Evolutionary conservation across 2,797 vertebrate species (phyloP), one percentile per base, ranked within the genome.

Genomic region (Amniataba percoides): DNA sequence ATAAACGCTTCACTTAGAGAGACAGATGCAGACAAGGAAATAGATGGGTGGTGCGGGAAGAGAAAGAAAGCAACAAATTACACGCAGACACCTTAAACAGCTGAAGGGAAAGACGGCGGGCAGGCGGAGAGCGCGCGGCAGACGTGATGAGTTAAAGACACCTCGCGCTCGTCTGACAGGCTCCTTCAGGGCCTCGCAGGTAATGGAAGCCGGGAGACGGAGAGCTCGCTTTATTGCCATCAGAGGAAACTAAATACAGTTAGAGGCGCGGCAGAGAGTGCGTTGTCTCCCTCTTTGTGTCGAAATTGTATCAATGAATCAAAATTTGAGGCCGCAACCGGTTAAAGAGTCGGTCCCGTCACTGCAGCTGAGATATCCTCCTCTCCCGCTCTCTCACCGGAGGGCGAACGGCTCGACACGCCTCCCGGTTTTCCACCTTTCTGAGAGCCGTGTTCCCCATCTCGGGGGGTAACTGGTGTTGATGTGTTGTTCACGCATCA

Each of bases 401-500:
- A 74, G 62, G 49, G 45, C 66, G 18, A 74, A 64, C 64, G 23
- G 11, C 74, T 61, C 19, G 63, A 82, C 67, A 76, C 10, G 11
- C 45, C 48, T 63, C 60, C 27, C 27, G 19, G 31, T 81, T 83
- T 69, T 60, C 63, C 70, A 67, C 69, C 64, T 73, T 60, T 66
- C 43, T 70, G 27, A 81, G 40, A 73, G 31, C 39, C 61, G 0
- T 65, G 71, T 84, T 78, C 55, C 25, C 31, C 48, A 0, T 85
- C 85, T 83, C 78, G 40, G 71, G 56, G 56, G 74, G 56, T 40
- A 68, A 63, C 80, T 19, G 76, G 74, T 81, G 86, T 58, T 76
- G 80, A 85, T 88, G 77, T 74, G 65, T 68, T 46, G 67, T 77
- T 86, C 83, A 75, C 34, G 62, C 70, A 57, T 87, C 86, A 49